These are phyloP conservation scores for Lophura nycthemera DNA, from an alignment of 2,113 vertebrate species.

Conservation along the genomic window DNA sequence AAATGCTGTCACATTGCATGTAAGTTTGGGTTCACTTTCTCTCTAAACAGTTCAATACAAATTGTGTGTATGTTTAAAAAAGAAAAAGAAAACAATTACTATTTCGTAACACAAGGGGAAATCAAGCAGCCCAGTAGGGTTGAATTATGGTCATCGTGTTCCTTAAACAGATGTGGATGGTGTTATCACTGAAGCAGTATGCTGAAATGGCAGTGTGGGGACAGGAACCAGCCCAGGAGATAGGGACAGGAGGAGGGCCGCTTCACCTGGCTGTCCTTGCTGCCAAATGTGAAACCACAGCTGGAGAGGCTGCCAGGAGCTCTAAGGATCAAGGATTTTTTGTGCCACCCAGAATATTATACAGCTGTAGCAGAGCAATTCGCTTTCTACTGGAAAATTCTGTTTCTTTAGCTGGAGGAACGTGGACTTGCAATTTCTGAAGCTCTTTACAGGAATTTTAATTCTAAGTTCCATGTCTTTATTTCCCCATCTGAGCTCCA, in stretches of 20 bases:
- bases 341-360: not conserved
- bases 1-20: not conserved
- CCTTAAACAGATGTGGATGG: not conserved
- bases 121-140: not conserved
- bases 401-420: not conserved
- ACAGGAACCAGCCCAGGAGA: not conserved
- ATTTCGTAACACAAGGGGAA: not conserved
- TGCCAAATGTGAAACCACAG: not conserved
- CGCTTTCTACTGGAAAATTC: not conserved
- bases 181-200: not conserved
- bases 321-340: not conserved
- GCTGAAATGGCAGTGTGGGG: accelerated
- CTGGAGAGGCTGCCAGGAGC: not conserved
- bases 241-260: not conserved
- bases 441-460: not conserved
- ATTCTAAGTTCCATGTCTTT: not conserved
- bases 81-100: not conserved
- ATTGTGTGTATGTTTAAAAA: not conserved
- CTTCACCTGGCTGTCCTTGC: not conserved
- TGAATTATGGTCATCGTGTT: not conserved
- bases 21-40: not conserved
- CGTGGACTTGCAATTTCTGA: not conserved
- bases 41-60: not conserved
- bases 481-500: not conserved
- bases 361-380: not conserved